Evolutionary conservation across 2,888 invertebrate species (phyloP), one percentile per base, ranked within the genome.

Genomic region (Mayetiola destructor): DNA sequence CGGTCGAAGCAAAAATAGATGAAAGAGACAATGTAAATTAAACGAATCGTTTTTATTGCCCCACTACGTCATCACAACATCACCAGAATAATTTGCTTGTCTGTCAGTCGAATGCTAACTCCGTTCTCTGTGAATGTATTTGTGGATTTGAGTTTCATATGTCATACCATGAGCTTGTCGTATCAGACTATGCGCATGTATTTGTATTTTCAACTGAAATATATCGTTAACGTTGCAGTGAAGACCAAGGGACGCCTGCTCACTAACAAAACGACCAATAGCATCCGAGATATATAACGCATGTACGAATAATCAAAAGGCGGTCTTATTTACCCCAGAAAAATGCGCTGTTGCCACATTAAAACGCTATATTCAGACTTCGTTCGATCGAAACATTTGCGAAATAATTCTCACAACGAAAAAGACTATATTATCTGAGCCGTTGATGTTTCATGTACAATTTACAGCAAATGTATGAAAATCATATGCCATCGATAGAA

Each of bases 181-280:
- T 12, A 36, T 14, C 12, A 4, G 36, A 4, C 4, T 48, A 4
- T 4, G 42, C 23, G 42, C 5, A 16, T 48, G 48, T 48, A 27
- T 27, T 10, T 23, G 14, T 48, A 9, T 27, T 8, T 4, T 27
- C 23, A n/a, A n/a, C n/a, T n/a, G 48, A 48, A 27, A 27, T 23
- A 42, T 48, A 23, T 16, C 23, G 23, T 23, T 18, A 42, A 12
- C n/a, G n/a, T n/a, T 42, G n/a, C 42, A 14, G 23, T 5, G 48
- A 48, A 48, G 48, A 48, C 48, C 27, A 4, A 48, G 48, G 9
- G 48, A 48, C 48, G 48, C 48, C 48, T 48, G 48, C n/a, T 37
- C n/a, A 48, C 14, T 6, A 27, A n/a, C 29, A 2, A 8, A 3
- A n/a, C n/a, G 18, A n/a, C 48, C 48, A 48, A 48, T 48, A 23